Conservation (phyloP, 2,888 invertebrate genomes). For the Yponomeuta cagnagella region DNA sequence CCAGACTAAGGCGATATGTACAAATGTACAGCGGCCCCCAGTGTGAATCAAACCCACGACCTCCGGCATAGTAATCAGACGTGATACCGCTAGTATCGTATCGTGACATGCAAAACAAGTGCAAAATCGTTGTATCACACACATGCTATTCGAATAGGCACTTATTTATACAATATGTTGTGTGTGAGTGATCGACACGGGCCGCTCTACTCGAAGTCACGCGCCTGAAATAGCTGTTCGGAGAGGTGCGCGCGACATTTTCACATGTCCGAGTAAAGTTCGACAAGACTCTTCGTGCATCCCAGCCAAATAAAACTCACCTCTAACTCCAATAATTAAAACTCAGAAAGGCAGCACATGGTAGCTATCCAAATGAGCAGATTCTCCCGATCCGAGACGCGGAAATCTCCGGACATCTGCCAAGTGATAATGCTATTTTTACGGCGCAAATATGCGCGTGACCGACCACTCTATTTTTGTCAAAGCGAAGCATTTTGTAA, state of each 20-base stretch:
- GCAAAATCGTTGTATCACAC: background rate
- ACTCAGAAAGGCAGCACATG: background rate
- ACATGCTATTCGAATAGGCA: background rate
- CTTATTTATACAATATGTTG: background rate
- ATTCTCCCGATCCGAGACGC: constrained; percentile 4
- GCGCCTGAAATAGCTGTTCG: background rate
- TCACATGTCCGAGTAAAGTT: constrained; percentile 9
- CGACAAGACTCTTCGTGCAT: background rate
- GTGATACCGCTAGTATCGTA: too few species aligned
- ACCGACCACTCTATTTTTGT: constrained; percentile 59
- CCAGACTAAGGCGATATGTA: too few species aligned
- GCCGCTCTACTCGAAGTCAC: constrained; percentile 9
- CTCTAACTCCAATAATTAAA: background rate
- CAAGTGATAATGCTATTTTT: constrained; percentile 68
- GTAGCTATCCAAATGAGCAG: background rate
- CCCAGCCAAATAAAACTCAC: background rate
- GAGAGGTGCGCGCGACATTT: constrained; percentile 12
- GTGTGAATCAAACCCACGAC: too few species aligned
- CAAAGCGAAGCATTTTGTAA: constrained; percentile 36
- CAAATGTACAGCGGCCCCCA: too few species aligned
- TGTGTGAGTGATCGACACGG: constrained; percentile 6
- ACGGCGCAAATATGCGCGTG: constrained; percentile 62
- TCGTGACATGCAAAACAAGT: background rate
- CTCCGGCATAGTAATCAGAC: too few species aligned
- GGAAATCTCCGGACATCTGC: constrained; percentile 43